Conservation (phyloP, 2,113 vertebrate genomes). For the Antennarius striatus region DNA sequence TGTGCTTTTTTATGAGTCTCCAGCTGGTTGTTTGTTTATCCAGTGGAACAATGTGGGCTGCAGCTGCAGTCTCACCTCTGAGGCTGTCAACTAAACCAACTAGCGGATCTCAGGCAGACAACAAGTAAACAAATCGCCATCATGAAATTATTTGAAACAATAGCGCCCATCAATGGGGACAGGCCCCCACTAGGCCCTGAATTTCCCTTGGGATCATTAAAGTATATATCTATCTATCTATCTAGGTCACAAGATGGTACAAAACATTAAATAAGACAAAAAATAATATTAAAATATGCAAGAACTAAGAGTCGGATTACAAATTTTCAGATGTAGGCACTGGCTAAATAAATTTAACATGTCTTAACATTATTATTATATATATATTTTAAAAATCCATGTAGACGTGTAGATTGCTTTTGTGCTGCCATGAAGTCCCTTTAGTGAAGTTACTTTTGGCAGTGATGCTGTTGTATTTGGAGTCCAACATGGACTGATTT, state of each 20-base stretch:
- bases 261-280: not conserved
- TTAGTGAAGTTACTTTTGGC: slow-evolving; percentile 37
- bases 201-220: too few species aligned
- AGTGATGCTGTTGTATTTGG: slow-evolving; percentile 30
- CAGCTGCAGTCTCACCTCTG: slow-evolving; percentile 42
- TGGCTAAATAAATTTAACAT: not conserved
- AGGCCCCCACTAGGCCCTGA: too few species aligned
- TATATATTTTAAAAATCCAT: not conserved
- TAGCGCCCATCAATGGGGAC: too few species aligned
- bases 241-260: too few species aligned
- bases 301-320: too few species aligned
- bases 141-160: not conserved
- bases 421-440: not conserved
- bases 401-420: not conserved
- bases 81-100: slow-evolving; percentile 9
- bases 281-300: too few species aligned
- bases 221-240: too few species aligned
- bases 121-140: slow-evolving; percentile 22
- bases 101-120: slow-evolving; percentile 22
- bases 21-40: slow-evolving; percentile 48
- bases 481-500: slow-evolving; percentile 10
- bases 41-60: slow-evolving; percentile 39
- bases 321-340: not conserved
- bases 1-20: slow-evolving; percentile 25
- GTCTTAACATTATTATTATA: not conserved